Evolutionary conservation across 2,113 vertebrate species (phyloP), one percentile per base, ranked within the genome.

Genomic region (Gymnorhina tibicen): DNA sequence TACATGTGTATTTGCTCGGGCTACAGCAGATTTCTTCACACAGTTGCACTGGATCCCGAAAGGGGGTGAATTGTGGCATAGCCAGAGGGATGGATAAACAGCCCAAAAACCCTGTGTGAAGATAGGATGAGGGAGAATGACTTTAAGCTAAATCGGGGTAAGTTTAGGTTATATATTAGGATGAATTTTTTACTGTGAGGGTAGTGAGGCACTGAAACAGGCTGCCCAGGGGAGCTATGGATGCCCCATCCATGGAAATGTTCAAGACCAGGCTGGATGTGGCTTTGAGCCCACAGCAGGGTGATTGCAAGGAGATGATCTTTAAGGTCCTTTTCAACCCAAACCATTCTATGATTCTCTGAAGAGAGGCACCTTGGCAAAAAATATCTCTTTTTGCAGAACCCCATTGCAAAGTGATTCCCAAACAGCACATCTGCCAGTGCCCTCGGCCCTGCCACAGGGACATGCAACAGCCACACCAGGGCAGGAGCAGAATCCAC

Each of bases 381-480:
- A 44, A 78, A 23, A 39, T 2, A 20, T 0, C 16, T 26, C 1
- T 58, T 27, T 64, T 53, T 19, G 3, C 20, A 44, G 60, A 80
- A 7, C 8, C 19, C 21, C 1, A 0, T 7, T 8, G 72, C 84
- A 63, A 37, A 72, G 24, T 4, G 5, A 26, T 17, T 70, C 28
- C 59, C 26, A 30, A 67, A 9, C 1, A 37, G 7, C 24, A 26
- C 2, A 0, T 14, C 35, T 62, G 52, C 7, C 37, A 6, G 59
- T 16, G 78, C 23, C 22, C 18, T 14, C 60, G 46, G 58, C 35
- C 44, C 80, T 64, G 63, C 41, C 63, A 13, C 26, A 22, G 63
- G 1, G 3, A 1, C n/a, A 22, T 0, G 33, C 37, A 17, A 7
- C 19, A 79, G 33, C 37, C 56, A 4, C 5, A 1, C 1, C 4